These are phyloP conservation scores for Heliconius charithonia DNA, from an alignment of 2,888 invertebrate species.

Conservation along the genomic window DNA sequence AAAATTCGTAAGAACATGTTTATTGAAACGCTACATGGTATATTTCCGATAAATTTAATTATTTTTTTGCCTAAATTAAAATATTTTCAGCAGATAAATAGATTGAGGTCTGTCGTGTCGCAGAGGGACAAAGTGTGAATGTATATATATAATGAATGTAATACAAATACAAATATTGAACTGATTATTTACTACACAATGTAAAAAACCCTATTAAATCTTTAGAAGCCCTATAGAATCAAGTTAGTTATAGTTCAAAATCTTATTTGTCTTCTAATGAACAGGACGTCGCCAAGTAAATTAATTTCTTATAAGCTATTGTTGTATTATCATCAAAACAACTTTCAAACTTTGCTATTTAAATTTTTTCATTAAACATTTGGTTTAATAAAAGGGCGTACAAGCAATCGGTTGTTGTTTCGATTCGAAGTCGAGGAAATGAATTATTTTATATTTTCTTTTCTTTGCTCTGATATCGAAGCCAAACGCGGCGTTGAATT, in stretches of 20 bases:
- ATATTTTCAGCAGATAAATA: neutral
- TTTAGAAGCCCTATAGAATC: constrained; percentile 7
- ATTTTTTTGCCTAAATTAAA: neutral
- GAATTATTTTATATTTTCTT: too few relatives aligned
- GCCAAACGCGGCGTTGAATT: too few relatives aligned
- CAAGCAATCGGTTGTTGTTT: too few relatives aligned
- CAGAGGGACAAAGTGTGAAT: too few relatives aligned
- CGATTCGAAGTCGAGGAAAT: too few relatives aligned
- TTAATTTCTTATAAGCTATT: constrained; percentile 53
- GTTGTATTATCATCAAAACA: constrained; percentile 50
- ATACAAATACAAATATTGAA: too few relatives aligned
- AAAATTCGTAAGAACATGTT: neutral
- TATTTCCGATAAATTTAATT: neutral
- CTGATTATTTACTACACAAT: neutral
- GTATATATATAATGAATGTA: too few relatives aligned
- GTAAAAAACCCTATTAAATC: neutral
- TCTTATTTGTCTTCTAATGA: constrained; percentile 48
- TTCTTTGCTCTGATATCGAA: too few relatives aligned
- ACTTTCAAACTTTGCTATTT: constrained; percentile 46
- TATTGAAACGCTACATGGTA: neutral
- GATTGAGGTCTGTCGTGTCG: too few relatives aligned
- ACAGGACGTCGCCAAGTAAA: constrained; percentile 47
- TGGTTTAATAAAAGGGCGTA: neutral
- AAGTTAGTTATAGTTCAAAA: constrained; percentile 45
- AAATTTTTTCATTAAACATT: constrained; percentile 37